phyloP scores from a whole-genome alignment of 2,113 vertebrate genomes.

The Rallus limicola region DNA sequence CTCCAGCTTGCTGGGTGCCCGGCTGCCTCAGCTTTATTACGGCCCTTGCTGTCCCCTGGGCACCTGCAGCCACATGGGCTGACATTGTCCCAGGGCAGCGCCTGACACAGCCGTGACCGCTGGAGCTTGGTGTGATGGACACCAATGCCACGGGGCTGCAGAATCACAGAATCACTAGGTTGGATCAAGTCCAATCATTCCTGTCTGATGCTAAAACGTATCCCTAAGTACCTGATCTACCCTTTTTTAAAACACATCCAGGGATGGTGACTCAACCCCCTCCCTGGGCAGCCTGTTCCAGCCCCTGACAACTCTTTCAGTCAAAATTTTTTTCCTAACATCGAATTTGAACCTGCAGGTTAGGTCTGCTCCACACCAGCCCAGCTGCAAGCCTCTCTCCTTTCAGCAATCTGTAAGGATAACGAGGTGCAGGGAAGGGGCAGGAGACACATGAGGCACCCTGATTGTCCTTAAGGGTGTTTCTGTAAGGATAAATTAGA shows the following conservation, averaged over 20 bases:
- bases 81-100: neutral
- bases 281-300: no score
- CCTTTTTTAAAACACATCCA: no score
- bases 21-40: neutral
- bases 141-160: neutral
- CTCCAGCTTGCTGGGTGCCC: neutral
- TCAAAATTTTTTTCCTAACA: no score
- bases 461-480: neutral
- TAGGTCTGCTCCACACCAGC: accelerated
- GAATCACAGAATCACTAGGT: no score
- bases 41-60: neutral
- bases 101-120: accelerated
- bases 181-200: no score
- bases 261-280: no score
- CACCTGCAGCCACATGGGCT: neutral
- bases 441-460: neutral
- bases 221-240: no score
- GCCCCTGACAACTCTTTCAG: no score
- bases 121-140: neutral
- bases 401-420: neutral
- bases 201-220: no score
- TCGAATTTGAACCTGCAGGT: neutral
- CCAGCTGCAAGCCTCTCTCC: accelerated
- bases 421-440: neutral
- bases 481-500: neutral